Evolutionary conservation across 2,888 invertebrate species (phyloP), one percentile per base, ranked within the genome.

Genomic region (Cantharis rustica): DNA sequence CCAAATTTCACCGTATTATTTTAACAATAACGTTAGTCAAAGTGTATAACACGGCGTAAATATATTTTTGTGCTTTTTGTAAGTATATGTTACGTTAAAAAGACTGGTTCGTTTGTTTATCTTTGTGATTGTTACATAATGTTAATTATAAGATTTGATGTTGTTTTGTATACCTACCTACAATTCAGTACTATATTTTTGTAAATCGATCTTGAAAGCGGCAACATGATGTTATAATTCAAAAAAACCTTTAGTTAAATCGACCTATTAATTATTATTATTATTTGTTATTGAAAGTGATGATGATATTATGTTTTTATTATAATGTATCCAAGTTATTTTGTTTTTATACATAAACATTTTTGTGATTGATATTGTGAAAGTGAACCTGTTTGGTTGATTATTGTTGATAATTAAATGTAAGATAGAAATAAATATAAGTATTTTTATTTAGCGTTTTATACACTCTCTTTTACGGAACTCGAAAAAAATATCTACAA

Each of bases 351-450:
- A 16, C 62, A 71, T 61, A 63, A n/a, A 61, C 31, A 31, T 61
- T 47, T 68, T 84, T 81, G 82, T 82, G 78, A 78, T 82, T 80
- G 78, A 81, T 83, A 83, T 85, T 86, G 86, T 86, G 83, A 75
- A 84, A 85, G 86, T 86, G 85, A 84, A 84, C 84, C 71, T 77
- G 74, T 77, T 85, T 83, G 83, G 82, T 83, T 81, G 84, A 84
- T 84, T 84, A 84, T 82, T 83, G 85, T 86, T 85, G 85, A 83
- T 85, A 85, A 86, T 84, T 84, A 84, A 83, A 84, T 83, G 84
- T 84, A 84, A 83, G 82, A 84, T 47, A 47, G 47, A 47, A 47
- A 47, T 47, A 47, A 47, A 47, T 47, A 47, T 47, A n/a, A n/a
- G 47, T 47, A 47, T n/a, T 47, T 47, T 47, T 47, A 47, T 47